Evolutionary conservation across 2,113 vertebrate genomes (phyloP).

Genomic region (Pomatorhinus ruficollis): DNA sequence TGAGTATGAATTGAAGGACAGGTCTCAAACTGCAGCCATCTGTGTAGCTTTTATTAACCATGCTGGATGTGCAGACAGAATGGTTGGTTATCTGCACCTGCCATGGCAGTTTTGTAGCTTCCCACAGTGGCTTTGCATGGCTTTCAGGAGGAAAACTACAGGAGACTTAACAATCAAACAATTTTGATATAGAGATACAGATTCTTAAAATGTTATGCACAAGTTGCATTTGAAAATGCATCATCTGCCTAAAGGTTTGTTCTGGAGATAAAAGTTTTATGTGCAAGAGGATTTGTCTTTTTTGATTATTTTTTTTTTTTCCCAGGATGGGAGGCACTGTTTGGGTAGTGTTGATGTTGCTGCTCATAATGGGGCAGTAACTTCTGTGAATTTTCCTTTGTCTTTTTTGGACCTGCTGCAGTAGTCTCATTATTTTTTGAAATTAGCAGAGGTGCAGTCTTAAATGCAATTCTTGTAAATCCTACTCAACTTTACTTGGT

Average conservation of each 20-base stretch:
- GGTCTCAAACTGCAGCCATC: not conserved
- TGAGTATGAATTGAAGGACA: not conserved
- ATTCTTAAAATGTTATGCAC: not conserved
- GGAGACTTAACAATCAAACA: not conserved
- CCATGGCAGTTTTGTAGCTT: not conserved
- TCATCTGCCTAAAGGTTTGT: not conserved
- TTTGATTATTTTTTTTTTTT: too few species aligned
- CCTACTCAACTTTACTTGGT: not conserved
- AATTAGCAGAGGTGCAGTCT: not conserved
- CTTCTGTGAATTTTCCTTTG: not conserved
- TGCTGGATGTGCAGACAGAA: not conserved
- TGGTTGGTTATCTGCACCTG: not conserved
- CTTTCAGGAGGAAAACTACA: not conserved
- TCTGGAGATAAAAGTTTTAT: not conserved
- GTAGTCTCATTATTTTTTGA: not conserved
- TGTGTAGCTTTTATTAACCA: not conserved
- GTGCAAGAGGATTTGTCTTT: not conserved
- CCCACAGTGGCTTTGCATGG: not conserved
- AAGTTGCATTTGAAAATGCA: not conserved
- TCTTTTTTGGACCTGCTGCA: not conserved
- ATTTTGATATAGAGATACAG: not conserved
- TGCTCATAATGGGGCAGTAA: not conserved
- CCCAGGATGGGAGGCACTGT: rapidly evolving
- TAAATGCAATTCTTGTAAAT: not conserved
- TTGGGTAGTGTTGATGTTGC: not conserved